A percentile compares a stretch with the other conserved stretches of the same genome.
phyloP scores from a whole-genome alignment of 2,797 vertebrate genomes.

The Muscicapa striata region DNA sequence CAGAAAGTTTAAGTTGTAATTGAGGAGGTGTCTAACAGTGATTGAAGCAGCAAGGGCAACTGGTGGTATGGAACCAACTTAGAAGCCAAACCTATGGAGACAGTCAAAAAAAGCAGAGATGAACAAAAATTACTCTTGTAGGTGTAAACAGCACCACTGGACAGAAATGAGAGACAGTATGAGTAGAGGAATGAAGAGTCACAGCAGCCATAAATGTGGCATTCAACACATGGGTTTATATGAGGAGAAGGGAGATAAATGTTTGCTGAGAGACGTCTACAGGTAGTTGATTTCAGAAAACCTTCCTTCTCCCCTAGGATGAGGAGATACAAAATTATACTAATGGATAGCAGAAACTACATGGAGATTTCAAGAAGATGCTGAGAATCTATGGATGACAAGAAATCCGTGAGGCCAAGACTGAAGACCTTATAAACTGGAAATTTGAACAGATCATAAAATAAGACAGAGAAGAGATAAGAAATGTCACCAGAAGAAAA shows the following conservation, averaged over 20 bases:
- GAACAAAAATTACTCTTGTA: neutral
- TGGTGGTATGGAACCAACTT: neutral
- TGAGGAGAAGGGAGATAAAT: neutral
- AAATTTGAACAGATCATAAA: neutral
- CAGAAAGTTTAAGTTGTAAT: neutral
- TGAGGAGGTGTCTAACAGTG: neutral
- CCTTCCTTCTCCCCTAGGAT: neutral
- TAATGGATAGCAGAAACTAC: neutral
- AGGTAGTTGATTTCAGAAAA: neutral
- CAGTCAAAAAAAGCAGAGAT: neutral
- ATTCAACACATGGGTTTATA: neutral
- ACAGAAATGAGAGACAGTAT: neutral
- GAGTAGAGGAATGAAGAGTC: neutral
- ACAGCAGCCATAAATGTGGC: neutral
- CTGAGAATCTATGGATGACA: neutral
- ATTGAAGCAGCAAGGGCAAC: neutral
- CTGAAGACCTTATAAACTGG: neutral
- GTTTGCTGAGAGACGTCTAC: neutral
- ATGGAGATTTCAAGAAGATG: neutral
- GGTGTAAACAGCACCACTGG: neutral
- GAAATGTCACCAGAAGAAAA: neutral
- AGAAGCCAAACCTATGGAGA: neutral
- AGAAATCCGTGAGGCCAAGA: neutral
- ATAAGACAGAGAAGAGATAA: neutral
- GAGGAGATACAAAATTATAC: neutral